These are phyloP conservation scores for Chymomyza costata DNA, from an alignment of 1,140 invertebrate species.

Conservation along the genomic window DNA sequence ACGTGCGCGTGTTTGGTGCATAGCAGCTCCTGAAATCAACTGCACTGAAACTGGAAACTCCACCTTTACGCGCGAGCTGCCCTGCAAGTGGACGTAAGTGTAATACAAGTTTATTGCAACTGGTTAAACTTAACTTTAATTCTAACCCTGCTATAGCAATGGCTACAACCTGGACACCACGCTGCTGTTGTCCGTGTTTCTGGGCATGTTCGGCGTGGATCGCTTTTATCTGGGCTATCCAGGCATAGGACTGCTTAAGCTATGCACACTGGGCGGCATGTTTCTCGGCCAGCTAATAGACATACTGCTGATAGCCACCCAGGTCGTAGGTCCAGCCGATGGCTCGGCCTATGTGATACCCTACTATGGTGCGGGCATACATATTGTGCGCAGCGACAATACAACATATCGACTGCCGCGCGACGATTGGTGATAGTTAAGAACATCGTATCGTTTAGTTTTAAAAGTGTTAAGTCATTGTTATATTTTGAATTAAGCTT, in stretches of 20 bases:
- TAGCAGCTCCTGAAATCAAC: conserved; percentile 86
- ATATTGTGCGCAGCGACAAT: conserved; percentile 89
- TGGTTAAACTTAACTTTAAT: not conserved
- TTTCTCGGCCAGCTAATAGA: conserved; percentile 97
- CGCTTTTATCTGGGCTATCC: conserved; percentile 98
- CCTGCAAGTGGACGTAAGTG: conserved; percentile 95
- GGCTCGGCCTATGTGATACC: conserved; percentile 91
- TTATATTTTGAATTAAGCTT: conserved; percentile 48
- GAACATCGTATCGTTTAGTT: conserved; percentile 38
- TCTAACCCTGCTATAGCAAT: conserved; percentile 81
- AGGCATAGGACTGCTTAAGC: conserved; percentile 94
- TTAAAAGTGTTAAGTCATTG: conserved; percentile 46
- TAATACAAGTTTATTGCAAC: not conserved
- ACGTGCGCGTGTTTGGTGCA: conserved; percentile 81
- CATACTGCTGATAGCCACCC: conserved; percentile 95
- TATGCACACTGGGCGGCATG: conserved; percentile 96
- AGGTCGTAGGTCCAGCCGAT: conserved; percentile 94
- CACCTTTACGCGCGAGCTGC: conserved; percentile 87
- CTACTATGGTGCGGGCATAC: conserved; percentile 92
- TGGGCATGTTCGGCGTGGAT: conserved; percentile 98
- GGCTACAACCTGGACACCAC: conserved; percentile 95
- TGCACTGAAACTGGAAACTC: conserved; percentile 88
- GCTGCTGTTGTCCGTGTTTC: conserved; percentile 93
- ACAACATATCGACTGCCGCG: conserved; percentile 88
- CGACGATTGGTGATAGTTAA: conserved; percentile 82